These are phyloP conservation scores for Gnatocerus cornutus DNA, from an alignment of 2,888 invertebrate genomes.

Conservation along the genomic window DNA sequence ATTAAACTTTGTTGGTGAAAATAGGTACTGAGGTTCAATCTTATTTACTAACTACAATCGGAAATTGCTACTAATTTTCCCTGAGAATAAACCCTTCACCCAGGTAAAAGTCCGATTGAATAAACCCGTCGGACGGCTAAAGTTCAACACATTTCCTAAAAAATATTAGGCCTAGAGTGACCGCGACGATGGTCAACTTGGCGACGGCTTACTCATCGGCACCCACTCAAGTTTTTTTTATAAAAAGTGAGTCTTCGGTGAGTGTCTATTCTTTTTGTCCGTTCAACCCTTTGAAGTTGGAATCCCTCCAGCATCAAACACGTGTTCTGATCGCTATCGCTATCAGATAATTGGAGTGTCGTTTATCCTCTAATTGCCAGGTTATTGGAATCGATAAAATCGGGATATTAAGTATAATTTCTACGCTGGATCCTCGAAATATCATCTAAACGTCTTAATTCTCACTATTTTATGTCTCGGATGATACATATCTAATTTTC, in stretches of 20 bases:
- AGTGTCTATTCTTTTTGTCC: constrained; percentile 45
- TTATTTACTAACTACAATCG: too few species aligned
- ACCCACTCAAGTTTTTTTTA: constrained; percentile 27
- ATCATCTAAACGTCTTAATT: too few species aligned
- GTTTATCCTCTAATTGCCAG: constrained; percentile 38
- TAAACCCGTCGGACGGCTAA: constrained; percentile 32
- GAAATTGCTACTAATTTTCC: too few species aligned
- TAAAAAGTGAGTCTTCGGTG: constrained; percentile 25
- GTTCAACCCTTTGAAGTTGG: constrained; percentile 46
- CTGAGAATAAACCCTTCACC: too few species aligned
- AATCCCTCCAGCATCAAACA: constrained; percentile 54
- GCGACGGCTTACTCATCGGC: constrained; percentile 42
- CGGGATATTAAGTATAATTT: constrained; percentile 1
- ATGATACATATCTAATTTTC: background rate
- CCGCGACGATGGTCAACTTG: constrained; percentile 21
- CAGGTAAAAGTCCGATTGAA: background rate
- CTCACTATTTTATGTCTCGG: background rate
- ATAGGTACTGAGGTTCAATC: too few species aligned
- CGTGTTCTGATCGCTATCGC: constrained; percentile 60
- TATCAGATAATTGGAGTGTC: constrained; percentile 31
- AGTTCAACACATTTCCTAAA: constrained; percentile 8
- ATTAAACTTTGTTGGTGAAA: too few species aligned
- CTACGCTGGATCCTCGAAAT: too few species aligned
- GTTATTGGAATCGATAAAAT: constrained; percentile 42
- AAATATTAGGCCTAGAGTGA: constrained; percentile 23